phyloP scores from a whole-genome alignment of 2,797 vertebrate species.

The Odontamblyopus lacepedii region DNA sequence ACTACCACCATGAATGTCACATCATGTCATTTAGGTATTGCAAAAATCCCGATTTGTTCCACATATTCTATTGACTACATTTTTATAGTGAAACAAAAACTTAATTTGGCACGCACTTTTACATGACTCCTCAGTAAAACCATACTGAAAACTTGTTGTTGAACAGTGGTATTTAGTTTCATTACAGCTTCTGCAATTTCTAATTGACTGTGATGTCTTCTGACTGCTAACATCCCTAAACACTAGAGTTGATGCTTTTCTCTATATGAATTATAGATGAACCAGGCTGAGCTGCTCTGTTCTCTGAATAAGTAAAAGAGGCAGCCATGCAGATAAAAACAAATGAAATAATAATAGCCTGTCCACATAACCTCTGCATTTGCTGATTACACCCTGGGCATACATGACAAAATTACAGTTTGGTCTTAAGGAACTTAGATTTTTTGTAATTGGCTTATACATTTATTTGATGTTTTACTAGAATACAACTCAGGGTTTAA shows the following conservation, averaged over 20 bases:
- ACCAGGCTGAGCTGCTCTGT: constrained; percentile 43
- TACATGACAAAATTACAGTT: not conserved
- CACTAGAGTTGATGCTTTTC: constrained; percentile 61
- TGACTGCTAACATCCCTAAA: constrained; percentile 63
- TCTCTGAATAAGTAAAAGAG: constrained; percentile 72
- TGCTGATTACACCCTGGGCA: not conserved
- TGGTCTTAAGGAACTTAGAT: not conserved
- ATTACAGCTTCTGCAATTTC: not conserved
- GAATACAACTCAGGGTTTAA: not conserved
- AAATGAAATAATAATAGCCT: constrained; percentile 69
- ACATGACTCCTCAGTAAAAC: not conserved
- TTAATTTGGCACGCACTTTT: not conserved
- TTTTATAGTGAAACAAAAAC: not conserved
- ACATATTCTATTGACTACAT: constrained; percentile 4
- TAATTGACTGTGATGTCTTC: constrained; percentile 61
- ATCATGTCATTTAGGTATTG: constrained; percentile 18
- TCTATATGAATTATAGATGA: constrained; percentile 72
- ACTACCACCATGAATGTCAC: not conserved
- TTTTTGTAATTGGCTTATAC: not conserved
- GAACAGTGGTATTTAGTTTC: constrained; percentile 1
- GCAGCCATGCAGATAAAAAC: constrained; percentile 46
- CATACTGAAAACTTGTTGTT: not conserved
- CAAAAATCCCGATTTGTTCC: not conserved
- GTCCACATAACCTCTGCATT: constrained; percentile 34
- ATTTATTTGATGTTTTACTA: not conserved